phyloP scores from a whole-genome alignment of 2,888 invertebrate genomes.

The Torymus aiolomorphi region DNA sequence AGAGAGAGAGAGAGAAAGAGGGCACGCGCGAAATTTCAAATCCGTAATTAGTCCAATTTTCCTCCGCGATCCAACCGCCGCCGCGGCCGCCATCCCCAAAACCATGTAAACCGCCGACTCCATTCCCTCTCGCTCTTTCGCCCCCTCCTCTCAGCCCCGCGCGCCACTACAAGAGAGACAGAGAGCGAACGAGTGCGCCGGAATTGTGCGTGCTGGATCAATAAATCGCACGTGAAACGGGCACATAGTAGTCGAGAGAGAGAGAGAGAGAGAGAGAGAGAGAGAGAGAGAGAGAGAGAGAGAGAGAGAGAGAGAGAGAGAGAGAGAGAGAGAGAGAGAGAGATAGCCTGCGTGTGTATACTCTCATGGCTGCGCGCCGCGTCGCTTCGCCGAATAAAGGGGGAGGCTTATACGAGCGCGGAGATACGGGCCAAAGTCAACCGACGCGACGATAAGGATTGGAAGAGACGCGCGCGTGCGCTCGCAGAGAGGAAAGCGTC shows the following conservation, averaged over 20 bases:
- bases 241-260: slow-evolving; percentile 5
- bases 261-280: no score
- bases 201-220: slow-evolving; percentile 74
- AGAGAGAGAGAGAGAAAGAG: no score
- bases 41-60: slow-evolving; percentile 9
- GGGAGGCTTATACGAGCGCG: slow-evolving; percentile 54
- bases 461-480: neutral
- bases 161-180: neutral
- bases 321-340: no score
- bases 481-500: neutral
- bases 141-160: no score
- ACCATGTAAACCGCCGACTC: no score
- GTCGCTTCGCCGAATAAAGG: slow-evolving; percentile 62
- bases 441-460: slow-evolving; percentile 51
- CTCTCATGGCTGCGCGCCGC: no score
- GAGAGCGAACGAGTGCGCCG: slow-evolving; percentile 65
- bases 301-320: no score
- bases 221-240: slow-evolving; percentile 73
- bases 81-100: no score
- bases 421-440: slow-evolving; percentile 53
- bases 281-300: no score
- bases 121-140: no score
- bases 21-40: no score
- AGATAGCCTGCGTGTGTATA: neutral
- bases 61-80: slow-evolving; percentile 20